Evolutionary conservation across 1,140 invertebrate species (phyloP).

Genomic region (Sipha flava): DNA sequence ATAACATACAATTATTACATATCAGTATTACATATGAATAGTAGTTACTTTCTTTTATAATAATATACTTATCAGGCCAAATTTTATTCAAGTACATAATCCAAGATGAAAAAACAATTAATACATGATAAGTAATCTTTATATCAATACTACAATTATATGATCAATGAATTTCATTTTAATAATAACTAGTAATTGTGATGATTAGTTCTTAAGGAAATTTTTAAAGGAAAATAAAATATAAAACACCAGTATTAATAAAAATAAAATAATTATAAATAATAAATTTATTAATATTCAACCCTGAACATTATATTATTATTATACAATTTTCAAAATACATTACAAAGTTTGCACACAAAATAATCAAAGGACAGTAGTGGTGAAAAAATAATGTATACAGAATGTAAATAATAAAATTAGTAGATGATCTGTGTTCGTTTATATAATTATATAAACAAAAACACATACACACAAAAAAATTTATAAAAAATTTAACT

Average conservation of each 20-base stretch:
- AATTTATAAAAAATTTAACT: background rate
- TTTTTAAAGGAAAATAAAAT: too few species aligned
- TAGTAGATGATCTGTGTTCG: background rate
- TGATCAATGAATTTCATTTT: too few species aligned
- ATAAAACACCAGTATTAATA: background rate
- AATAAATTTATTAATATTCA: constrained; percentile 31
- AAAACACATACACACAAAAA: background rate
- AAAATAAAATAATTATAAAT: constrained; percentile 14
- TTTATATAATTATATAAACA: background rate
- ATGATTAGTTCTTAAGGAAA: too few species aligned
- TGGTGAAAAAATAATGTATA: constrained; percentile 22
- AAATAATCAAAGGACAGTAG: background rate
- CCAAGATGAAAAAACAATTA: too few species aligned
- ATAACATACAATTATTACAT: too few species aligned
- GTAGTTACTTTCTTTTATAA: too few species aligned
- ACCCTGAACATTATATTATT: constrained; percentile 32
- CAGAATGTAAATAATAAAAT: background rate
- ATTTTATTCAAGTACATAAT: too few species aligned
- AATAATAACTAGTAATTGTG: too few species aligned
- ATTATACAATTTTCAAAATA: constrained; percentile 26
- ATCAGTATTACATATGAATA: too few species aligned
- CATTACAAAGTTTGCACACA: constrained; percentile 21
- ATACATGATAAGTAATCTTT: too few species aligned
- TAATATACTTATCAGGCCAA: too few species aligned
- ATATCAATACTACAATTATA: too few species aligned